Conservation (phyloP, 2,797 vertebrate species). For the Dendrocincla fuliginosa region DNA sequence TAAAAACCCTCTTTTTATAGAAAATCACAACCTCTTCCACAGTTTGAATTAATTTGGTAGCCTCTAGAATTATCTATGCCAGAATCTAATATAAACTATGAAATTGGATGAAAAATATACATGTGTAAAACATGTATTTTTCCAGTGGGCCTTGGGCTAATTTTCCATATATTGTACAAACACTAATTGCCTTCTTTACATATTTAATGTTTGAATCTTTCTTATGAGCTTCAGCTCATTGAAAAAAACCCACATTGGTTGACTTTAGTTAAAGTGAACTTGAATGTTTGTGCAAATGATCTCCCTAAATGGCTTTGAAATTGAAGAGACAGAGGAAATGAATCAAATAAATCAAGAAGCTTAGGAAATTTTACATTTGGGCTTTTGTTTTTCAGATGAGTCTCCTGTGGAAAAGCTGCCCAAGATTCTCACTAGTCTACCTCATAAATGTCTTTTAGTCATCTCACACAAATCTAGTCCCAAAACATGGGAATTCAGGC, state of each 20-base stretch:
- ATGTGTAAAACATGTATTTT: neutral
- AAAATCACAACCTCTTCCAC: neutral
- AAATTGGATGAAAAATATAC: neutral
- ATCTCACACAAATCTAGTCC: neutral
- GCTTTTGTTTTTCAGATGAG: neutral
- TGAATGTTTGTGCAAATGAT: conserved; percentile 16
- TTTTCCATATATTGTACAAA: conserved; percentile 27
- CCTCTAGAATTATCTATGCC: neutral
- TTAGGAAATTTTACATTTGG: neutral
- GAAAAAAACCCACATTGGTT: neutral
- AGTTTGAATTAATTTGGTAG: neutral
- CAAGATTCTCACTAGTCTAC: neutral
- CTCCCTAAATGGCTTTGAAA: neutral
- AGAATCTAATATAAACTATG: neutral
- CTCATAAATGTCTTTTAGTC: neutral
- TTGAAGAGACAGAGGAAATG: neutral
- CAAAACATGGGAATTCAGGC: neutral
- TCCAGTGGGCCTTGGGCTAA: neutral
- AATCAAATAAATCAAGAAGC: neutral
- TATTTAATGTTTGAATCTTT: neutral
- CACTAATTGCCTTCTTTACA: conserved; percentile 16
- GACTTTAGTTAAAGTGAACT: conserved; percentile 26
- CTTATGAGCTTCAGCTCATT: conserved; percentile 10
- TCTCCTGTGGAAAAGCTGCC: neutral
- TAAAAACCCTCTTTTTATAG: neutral